Conservation (phyloP, 2,888 invertebrate genomes). For the Oscheius onirici region DNA sequence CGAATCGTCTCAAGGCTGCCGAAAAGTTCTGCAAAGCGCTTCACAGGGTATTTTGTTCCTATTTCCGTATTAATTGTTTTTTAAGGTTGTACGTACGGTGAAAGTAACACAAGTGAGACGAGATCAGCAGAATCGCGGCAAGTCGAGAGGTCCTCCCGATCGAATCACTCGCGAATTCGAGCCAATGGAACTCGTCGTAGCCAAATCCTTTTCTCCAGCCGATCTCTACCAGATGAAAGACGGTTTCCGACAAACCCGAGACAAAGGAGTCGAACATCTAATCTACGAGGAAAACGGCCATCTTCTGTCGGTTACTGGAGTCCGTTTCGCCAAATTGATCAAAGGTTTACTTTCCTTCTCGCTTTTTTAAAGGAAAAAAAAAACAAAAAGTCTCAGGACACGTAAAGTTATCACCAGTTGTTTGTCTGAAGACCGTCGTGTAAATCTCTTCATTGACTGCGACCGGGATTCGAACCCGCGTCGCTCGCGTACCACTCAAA, state of each 20-base stretch:
- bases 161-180: not conserved
- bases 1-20: slow-evolving; percentile 51
- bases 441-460: slow-evolving; percentile 25
- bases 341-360: slow-evolving; percentile 23
- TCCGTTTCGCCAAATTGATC: slow-evolving; percentile 39
- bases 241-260: not conserved
- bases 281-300: slow-evolving; percentile 35
- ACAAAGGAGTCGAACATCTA: slow-evolving; percentile 20
- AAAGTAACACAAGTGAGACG: slow-evolving; percentile 8
- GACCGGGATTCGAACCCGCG: slow-evolving; percentile 11
- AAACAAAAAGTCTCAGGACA: slow-evolving; percentile 29
- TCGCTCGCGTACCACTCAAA: not conserved
- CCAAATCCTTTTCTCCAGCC: slow-evolving; percentile 23
- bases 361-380: not conserved
- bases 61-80: not conserved
- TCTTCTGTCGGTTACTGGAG: slow-evolving; percentile 20
- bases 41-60: slow-evolving; percentile 39
- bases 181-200: slow-evolving; percentile 19
- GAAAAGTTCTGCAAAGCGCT: slow-evolving; percentile 59
- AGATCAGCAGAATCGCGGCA: not conserved
- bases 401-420: slow-evolving; percentile 29
- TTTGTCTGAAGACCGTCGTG: slow-evolving; percentile 32
- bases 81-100: slow-evolving; percentile 3
- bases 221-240: slow-evolving; percentile 22
- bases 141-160: not conserved